Percentiles rank a stretch among this genome's conserved stretches.
phyloP scores from a whole-genome alignment of 2,797 vertebrate genomes.

The Acipenser oxyrinchus region DNA sequence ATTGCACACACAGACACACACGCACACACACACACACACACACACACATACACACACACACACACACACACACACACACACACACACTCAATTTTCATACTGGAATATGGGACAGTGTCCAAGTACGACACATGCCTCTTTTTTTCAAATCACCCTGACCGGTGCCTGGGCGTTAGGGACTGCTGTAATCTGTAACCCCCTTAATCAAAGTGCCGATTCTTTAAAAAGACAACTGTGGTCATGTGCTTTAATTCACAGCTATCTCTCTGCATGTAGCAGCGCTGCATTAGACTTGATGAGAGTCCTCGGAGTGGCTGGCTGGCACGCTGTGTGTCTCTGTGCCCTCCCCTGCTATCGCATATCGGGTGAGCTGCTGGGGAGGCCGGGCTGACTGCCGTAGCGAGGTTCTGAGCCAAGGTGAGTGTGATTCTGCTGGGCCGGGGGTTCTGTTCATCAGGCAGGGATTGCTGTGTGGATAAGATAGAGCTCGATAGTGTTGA shows the following conservation, averaged over 20 bases:
- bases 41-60: too few species aligned
- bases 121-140: constrained; percentile 50
- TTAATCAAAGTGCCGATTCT: constrained; percentile 76
- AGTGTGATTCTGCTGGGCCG: too few species aligned
- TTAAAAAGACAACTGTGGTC: constrained; percentile 74
- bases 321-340: constrained; percentile 30
- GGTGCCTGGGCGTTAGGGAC: constrained; percentile 66
- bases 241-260: constrained; percentile 60
- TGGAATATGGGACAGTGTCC: constrained; percentile 49
- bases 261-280: constrained; percentile 50
- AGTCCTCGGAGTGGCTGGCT: constrained; percentile 14
- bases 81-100: constrained; percentile 30
- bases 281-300: constrained; percentile 48
- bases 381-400: too few species aligned
- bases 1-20: too few species aligned
- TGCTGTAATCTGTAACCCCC: constrained; percentile 52
- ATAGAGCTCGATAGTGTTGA: too few species aligned
- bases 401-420: too few species aligned
- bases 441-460: too few species aligned
- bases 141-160: constrained; percentile 58
- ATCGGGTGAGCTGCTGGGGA: too few species aligned
- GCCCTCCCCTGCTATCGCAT: constrained; percentile 16
- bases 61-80: too few species aligned
- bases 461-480: too few species aligned
- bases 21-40: too few species aligned